Evolutionary conservation across 2,113 vertebrate genomes (phyloP), one percentile per base, ranked within the genome.

Genomic region (Plectropomus leopardus): DNA sequence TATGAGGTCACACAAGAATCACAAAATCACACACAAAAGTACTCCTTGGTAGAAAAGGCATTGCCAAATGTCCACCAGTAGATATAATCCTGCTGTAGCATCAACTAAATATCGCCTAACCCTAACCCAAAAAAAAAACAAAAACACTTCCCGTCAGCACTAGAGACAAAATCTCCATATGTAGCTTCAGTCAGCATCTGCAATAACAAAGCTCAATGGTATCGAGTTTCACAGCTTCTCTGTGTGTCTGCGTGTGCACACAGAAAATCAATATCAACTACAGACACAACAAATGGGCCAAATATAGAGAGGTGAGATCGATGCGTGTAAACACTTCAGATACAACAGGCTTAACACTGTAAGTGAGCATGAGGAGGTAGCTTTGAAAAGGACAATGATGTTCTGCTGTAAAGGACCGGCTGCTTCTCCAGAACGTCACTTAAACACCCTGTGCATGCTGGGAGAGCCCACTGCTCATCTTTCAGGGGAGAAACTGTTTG

Each of bases 241-340:
- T n/a, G 23, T 26, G 19, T n/a, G 40, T 55, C 59, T 23, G 30
- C 8, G 21, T 23, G 36, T 9, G 30, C 69, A 57, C 63, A 65
- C 65, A 36, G 23, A 32, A 55, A 82, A 90, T 90, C 89, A 71
- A 87, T 86, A 77, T 8, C 1, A 28, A 42, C 75, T 19, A 58
- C 69, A 83, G 45, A 72, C 34, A 15, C 23, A 72, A 79, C 68
- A 74, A 73, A 28, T 5, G 32, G 14, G 55, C 36, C 64, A 40
- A 70, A 78, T 6, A 42, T 4, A 50, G 45, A 78, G 54, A 48
- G 17, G 4, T 0, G 5, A 1, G 54, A 81, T 91, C 87, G 0
- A 89, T 87, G 24, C 0, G 1, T 51, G 67, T 51, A 36, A 64
- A 79, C 53, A 55, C 74, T 40, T 17, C 2, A 34, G 83, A 76